Base-by-base conservation (phyloP, 2,113 vertebrate species). In the Colossoma macropomum region DNA sequence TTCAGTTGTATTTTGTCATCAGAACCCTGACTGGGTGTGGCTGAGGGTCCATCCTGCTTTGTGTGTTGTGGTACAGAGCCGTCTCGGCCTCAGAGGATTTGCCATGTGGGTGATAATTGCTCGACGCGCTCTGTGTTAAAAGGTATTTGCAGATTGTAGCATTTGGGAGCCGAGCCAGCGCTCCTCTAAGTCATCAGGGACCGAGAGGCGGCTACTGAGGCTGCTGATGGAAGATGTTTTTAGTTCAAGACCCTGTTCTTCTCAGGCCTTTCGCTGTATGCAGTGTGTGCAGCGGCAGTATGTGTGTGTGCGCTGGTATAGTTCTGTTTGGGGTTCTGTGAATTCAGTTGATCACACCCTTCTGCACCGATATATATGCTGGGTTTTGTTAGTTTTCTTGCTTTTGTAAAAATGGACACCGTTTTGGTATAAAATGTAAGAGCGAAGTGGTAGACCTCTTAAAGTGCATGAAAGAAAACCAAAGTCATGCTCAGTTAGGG, bases 71-170 rank as follows among this genome's bases (percentile, higher is more conserved):
- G 65, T 41, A 48, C n/a, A 21, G 74, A n/a, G 25, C 54, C 13
- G 34, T 48, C 32, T 62, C 10, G 34, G 50, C 56, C 77, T 56
- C 69, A 19, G 68, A 50, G 74, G 62, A 77, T 60, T 32, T 34
- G 52, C 30, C 13, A 63, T 73, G 69, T 78, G 77, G 77, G 74
- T 21, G 80, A 59, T 86, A 85, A 78, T 81, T 82, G 74, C 82
- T 84, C 27, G 41, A 77, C 76, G 76, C 6, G 54, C 77, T 86
- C n/a, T 32, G 79, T 82, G 79, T 84, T 87, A 77, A 86, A 79
- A 75, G 80, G 84, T 85, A 66, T 84, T 81, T 74, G 77, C 81
- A 69, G 80, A 76, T 80, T 71, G 62, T 66, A 72, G 77, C 50
- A 28, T 68, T 75, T 75, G 70, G 83, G 79, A 75, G 32, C 38